A percentile compares a stretch with the other conserved stretches of the same genome.
Conservation (phyloP, 2,888 invertebrate species). For the Dasypolia templi region DNA sequence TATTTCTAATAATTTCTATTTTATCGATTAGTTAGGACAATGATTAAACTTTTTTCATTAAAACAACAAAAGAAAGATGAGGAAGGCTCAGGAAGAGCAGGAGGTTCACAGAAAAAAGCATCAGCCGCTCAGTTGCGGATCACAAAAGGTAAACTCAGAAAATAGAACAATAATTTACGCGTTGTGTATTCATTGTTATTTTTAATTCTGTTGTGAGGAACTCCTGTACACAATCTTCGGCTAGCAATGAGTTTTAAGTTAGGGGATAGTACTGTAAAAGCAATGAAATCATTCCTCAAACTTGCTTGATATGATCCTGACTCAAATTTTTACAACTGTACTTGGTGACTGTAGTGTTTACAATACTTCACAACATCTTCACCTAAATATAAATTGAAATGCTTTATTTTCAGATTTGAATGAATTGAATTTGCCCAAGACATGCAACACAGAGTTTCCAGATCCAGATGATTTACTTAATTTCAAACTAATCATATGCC, state of each 20-base stretch:
- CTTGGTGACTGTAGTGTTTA: slow-evolving; percentile 4
- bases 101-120: slow-evolving; percentile 96
- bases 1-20: slow-evolving; percentile 83
- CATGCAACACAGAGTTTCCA: slow-evolving; percentile 98
- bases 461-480: slow-evolving; percentile 98
- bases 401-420: slow-evolving; percentile 95
- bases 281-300: neutral
- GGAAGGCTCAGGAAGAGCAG: slow-evolving; percentile 92
- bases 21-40: slow-evolving; percentile 90
- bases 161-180: slow-evolving; percentile 57
- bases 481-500: slow-evolving; percentile 98
- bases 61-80: slow-evolving; percentile 99
- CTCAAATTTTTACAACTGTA: slow-evolving; percentile 10
- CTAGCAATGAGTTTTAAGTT: neutral
- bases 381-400: neutral
- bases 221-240: neutral
- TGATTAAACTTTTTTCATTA: slow-evolving; percentile 99
- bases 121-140: slow-evolving; percentile 99
- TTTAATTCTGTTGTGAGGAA: slow-evolving; percentile 28
- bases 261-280: neutral
- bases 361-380: slow-evolving; percentile 9
- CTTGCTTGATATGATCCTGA: slow-evolving; percentile 9
- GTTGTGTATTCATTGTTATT: slow-evolving; percentile 57
- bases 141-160: slow-evolving; percentile 95
- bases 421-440: slow-evolving; percentile 99